Conservation (phyloP, 1,140 invertebrate species). For the Andrena cerasifolii region DNA sequence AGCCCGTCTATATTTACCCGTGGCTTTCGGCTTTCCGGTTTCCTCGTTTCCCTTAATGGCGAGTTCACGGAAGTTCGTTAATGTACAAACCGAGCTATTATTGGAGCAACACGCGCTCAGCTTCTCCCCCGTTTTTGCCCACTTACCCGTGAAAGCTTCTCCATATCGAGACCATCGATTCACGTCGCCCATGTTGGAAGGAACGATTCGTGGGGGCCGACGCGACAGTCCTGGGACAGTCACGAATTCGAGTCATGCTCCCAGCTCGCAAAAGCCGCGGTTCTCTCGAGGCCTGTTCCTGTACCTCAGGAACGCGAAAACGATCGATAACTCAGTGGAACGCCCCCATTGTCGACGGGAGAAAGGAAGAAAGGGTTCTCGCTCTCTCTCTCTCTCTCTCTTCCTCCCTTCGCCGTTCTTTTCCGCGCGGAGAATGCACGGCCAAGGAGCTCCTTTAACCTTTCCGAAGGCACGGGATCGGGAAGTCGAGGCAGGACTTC, state of each 20-base stretch:
- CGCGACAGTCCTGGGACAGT: constrained; percentile 37
- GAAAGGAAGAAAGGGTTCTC: constrained; percentile 50
- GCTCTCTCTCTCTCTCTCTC: constrained; percentile 27
- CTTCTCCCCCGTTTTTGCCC: background rate
- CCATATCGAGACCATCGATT: constrained; percentile 1
- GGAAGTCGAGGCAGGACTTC: constrained; percentile 28
- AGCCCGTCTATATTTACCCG: constrained; percentile 62
- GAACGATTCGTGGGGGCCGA: constrained; percentile 52
- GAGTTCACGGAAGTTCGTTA: constrained; percentile 68
- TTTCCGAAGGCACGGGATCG: constrained; percentile 17
- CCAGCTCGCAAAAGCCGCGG: constrained; percentile 13
- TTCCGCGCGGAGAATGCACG: constrained; percentile 37
- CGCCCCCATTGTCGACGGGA: constrained; percentile 66
- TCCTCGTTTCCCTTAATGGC: constrained; percentile 62
- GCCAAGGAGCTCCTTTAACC: constrained; percentile 50
- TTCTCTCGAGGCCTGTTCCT: constrained; percentile 38
- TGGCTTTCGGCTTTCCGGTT: constrained; percentile 64
- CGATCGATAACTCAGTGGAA: constrained; percentile 72
- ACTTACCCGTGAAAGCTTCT: background rate
- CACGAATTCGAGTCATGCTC: constrained; percentile 59
- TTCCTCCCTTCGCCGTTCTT: constrained; percentile 15
- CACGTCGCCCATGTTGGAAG: constrained; percentile 16
- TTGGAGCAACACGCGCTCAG: constrained; percentile 44
- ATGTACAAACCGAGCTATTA: constrained; percentile 64
- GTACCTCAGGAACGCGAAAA: constrained; percentile 62